Conservation (phyloP, 2,797 vertebrate species). For the Kryptolebias ocellatus region DNA sequence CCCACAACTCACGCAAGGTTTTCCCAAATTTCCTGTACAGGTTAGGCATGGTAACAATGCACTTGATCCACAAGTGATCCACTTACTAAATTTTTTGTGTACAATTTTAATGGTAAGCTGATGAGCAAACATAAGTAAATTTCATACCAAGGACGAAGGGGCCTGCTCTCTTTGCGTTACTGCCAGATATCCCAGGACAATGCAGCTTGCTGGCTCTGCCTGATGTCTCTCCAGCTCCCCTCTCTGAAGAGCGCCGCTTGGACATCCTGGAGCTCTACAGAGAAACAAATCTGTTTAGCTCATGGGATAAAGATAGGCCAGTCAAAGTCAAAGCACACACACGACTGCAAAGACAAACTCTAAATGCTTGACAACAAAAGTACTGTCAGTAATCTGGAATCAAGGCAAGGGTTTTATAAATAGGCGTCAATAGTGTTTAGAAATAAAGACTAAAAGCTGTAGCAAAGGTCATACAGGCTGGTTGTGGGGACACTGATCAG, state of each 20-base stretch:
- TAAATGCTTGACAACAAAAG: neutral
- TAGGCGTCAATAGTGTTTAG: neutral
- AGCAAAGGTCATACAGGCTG: constrained; percentile 19
- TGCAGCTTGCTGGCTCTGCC: constrained; percentile 90
- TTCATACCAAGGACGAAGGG: constrained; percentile 95
- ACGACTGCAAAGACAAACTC: constrained; percentile 17
- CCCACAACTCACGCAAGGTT: constrained; percentile 25
- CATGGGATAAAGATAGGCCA: constrained; percentile 47
- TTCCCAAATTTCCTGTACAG: constrained; percentile 4
- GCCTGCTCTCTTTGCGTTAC: constrained; percentile 94
- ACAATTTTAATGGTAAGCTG: neutral
- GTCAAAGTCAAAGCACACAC: constrained; percentile 34
- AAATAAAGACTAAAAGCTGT: constrained; percentile 22
- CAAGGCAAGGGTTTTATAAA: constrained; percentile 18
- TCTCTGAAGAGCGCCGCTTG: constrained; percentile 94
- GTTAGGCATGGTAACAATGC: neutral
- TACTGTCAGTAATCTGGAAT: neutral
- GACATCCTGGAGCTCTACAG: constrained; percentile 88
- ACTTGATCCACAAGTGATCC: neutral
- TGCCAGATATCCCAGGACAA: constrained; percentile 93
- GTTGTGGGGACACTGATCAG: constrained; percentile 37
- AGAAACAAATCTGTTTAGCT: constrained; percentile 62
- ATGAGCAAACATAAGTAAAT: constrained; percentile 29
- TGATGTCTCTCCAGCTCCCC: constrained; percentile 94
- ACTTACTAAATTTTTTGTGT: neutral